Percentiles rank a stretch among this genome's conserved stretches.
Conservation (phyloP, 2,113 vertebrate genomes). For the Tauraco erythrolophus region DNA sequence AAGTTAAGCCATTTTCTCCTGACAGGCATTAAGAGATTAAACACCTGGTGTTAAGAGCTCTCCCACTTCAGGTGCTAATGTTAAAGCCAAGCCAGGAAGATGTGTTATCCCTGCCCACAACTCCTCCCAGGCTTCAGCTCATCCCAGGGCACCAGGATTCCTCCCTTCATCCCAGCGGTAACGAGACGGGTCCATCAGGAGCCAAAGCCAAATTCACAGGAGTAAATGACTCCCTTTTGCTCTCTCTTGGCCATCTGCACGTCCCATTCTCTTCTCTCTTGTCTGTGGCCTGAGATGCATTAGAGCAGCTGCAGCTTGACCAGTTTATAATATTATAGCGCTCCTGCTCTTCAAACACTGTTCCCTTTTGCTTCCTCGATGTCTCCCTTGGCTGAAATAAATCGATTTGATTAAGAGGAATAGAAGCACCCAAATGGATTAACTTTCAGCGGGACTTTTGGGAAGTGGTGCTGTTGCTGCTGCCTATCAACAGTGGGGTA, state of each 20-base stretch:
- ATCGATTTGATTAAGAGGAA: background rate
- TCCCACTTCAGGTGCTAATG: background rate
- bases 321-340: background rate
- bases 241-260: background rate
- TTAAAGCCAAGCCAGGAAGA: background rate
- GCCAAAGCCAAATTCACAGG: background rate
- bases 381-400: background rate
- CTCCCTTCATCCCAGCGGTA: background rate
- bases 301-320: background rate
- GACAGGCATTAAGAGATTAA: background rate
- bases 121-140: background rate
- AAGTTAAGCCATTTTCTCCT: background rate
- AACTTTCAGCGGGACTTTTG: background rate
- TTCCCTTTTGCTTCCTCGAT: background rate
- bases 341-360: background rate
- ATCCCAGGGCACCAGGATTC: background rate
- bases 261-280: rapidly evolving
- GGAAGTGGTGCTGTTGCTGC: background rate
- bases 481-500: background rate
- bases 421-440: background rate
- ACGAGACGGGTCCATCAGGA: background rate
- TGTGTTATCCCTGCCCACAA: background rate
- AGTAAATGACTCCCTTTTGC: background rate
- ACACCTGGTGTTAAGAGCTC: background rate
- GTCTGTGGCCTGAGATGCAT: background rate